Base-by-base conservation (phyloP, 2,888 invertebrate species). In the Microplitis manilae region DNA sequence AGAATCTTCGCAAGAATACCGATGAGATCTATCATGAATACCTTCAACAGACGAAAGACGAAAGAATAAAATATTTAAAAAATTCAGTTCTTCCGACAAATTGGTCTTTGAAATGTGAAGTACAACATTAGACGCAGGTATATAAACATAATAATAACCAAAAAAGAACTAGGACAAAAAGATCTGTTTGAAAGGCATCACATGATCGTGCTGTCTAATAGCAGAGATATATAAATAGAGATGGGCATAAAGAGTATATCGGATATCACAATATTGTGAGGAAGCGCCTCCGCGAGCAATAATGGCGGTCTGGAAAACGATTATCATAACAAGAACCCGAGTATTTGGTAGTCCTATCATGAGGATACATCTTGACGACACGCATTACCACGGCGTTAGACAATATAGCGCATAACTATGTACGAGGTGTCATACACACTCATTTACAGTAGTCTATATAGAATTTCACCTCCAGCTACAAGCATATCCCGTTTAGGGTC, bases 311-410 rank as follows among this genome's bases (percentile, higher is more conserved):
- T 67, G 73, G 77, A n/a, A 41, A 62, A 68, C 86, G 85, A 88
- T 88, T 88, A 88, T 86, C 87, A 88, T 88, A 86, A 88, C 88
- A 88, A 88, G 84, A 82, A 83, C 50, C 50, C 50, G 82, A 81
- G 82, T 86, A 85, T 87, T 88, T 87, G 83, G 84, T 50, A 84
- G 83, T 81, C 62, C 73, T 77, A 76, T 81, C 81, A 72, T 79
- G 77, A 81, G 83, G 85, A 77, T 38, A 39, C 75, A 77, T 82
- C 88, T 88, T 85, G 78, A 68, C 62, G 80, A 80, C 82, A 85
- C 84, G 85, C 84, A 87, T 87, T 73, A 64, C 59, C 59, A 60
- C 67, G 86, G 76, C 74, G 69, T 30, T 68, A 60, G 41, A 70
- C 65, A 61, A 64, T 41, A 73, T 59, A 39, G 8, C 50, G 60